phyloP scores from a whole-genome alignment of 2,888 invertebrate genomes.

The Priocnemis perturbator region DNA sequence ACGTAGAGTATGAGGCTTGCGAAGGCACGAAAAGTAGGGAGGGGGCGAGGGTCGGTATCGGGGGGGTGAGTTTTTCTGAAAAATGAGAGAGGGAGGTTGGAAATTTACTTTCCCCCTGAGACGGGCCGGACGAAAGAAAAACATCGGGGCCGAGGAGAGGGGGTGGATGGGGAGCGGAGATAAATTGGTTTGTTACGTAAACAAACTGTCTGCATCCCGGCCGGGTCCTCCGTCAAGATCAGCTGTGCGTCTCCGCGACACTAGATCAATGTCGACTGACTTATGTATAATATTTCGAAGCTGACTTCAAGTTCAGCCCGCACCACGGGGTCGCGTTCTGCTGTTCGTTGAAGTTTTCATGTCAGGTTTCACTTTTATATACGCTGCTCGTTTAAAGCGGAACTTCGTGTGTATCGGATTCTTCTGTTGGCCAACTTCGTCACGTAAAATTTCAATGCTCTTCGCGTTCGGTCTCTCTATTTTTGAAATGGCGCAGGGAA shows the following conservation, averaged over 20 bases:
- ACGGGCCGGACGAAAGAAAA: constrained; percentile 11
- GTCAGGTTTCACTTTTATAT: no score
- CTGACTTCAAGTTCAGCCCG: constrained; percentile 6
- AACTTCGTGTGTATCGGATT: no score
- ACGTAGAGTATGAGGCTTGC: neutral
- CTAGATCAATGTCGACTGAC: constrained; percentile 1
- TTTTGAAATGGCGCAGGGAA: no score
- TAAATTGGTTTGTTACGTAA: constrained; percentile 54
- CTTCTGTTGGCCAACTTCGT: no score
- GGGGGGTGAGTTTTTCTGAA: constrained; percentile 29
- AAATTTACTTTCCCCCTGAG: constrained; percentile 48
- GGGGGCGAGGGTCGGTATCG: neutral
- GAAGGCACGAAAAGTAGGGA: no score
- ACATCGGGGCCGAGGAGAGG: neutral
- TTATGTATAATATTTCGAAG: no score
- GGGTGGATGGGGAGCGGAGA: constrained; percentile 25
- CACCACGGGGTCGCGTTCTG: constrained; percentile 4
- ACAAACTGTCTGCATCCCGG: constrained; percentile 39
- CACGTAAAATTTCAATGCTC: no score
- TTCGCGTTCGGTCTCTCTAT: no score
- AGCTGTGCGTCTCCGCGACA: constrained; percentile 1
- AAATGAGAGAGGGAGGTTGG: constrained; percentile 36
- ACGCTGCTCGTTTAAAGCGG: no score
- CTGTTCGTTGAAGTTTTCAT: no score
- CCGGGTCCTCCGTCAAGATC: constrained; percentile 15